A percentile compares a stretch with the other conserved stretches of the same genome.
Evolutionary conservation across 2,888 invertebrate species (phyloP).

Genomic region (Brenthis hecate): DNA sequence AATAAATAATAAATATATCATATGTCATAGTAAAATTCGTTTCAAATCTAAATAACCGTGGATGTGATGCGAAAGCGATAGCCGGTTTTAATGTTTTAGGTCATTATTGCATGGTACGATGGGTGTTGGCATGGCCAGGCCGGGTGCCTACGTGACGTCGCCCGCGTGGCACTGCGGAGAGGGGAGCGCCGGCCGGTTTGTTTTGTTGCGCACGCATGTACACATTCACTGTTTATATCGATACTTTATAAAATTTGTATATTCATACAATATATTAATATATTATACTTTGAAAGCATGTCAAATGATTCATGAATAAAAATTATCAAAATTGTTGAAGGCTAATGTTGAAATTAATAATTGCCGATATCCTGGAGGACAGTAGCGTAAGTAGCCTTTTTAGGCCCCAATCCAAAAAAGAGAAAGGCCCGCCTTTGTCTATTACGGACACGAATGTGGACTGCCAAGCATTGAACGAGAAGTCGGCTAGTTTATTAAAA

Average conservation of each 20-base stretch:
- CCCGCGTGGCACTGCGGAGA: conserved; percentile 62
- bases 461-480: too few relatives aligned
- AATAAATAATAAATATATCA: not conserved
- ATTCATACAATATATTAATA: not conserved
- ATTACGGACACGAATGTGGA: too few relatives aligned
- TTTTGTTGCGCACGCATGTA: conserved; percentile 66
- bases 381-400: too few relatives aligned
- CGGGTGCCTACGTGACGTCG: conserved; percentile 77
- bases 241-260: conserved; percentile 3
- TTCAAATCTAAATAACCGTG: not conserved
- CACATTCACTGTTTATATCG: conserved; percentile 13
- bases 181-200: conserved; percentile 60
- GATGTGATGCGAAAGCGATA: conserved; percentile 24
- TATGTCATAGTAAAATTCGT: not conserved
- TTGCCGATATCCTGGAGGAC: too few relatives aligned
- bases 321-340: too few relatives aligned
- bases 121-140: conserved; percentile 24
- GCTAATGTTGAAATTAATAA: too few relatives aligned
- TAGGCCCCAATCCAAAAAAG: too few relatives aligned
- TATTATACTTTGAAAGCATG: not conserved
- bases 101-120: conserved; percentile 28
- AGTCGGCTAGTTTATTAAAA: too few relatives aligned
- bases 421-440: too few relatives aligned
- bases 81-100: conserved; percentile 28
- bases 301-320: too few relatives aligned